These are phyloP conservation scores for Cristatella mucedo DNA, from an alignment of 2,888 invertebrate species.

Conservation along the genomic window DNA sequence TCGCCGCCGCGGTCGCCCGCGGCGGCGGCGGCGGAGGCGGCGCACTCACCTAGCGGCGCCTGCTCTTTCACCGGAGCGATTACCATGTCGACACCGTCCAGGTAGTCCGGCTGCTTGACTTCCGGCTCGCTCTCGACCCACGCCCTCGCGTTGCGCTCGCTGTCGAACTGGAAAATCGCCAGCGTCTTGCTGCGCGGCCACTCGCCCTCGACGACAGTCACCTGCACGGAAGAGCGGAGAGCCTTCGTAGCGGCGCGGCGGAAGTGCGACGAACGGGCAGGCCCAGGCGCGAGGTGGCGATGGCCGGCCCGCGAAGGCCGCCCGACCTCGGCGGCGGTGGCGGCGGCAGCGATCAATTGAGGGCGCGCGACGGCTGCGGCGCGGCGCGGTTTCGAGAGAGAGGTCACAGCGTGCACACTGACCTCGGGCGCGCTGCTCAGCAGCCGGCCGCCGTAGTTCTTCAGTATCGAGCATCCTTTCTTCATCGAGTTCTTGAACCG, in stretches of 20 bases:
- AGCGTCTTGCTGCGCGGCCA: neutral
- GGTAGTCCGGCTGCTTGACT: slow-evolving; percentile 7
- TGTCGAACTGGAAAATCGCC: slow-evolving; percentile 1
- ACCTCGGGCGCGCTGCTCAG: slow-evolving; percentile 7
- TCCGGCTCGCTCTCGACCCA: slow-evolving; percentile 4
- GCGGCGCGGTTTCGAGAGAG: too few species aligned
- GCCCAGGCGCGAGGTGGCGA: too few species aligned
- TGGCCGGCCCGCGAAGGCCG: too few species aligned
- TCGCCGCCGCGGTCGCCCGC: too few species aligned
- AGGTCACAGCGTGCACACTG: neutral
- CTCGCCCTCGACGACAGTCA: neutral
- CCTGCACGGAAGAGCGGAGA: too few species aligned
- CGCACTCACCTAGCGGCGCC: slow-evolving; percentile 3
- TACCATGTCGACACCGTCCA: slow-evolving; percentile 7
- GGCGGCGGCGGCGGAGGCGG: too few species aligned
- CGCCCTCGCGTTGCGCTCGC: neutral
- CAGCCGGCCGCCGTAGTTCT: neutral
- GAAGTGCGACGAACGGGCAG: too few species aligned
- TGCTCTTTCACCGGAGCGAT: neutral
- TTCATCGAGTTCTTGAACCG: slow-evolving; percentile 6
- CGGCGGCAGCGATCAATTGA: too few species aligned
- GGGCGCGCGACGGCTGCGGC: too few species aligned
- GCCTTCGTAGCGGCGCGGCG: too few species aligned
- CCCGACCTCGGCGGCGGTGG: too few species aligned
- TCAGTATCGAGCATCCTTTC: slow-evolving; percentile 1